Conservation (phyloP, 2,797 vertebrate genomes). For the Alectoris magna region DNA sequence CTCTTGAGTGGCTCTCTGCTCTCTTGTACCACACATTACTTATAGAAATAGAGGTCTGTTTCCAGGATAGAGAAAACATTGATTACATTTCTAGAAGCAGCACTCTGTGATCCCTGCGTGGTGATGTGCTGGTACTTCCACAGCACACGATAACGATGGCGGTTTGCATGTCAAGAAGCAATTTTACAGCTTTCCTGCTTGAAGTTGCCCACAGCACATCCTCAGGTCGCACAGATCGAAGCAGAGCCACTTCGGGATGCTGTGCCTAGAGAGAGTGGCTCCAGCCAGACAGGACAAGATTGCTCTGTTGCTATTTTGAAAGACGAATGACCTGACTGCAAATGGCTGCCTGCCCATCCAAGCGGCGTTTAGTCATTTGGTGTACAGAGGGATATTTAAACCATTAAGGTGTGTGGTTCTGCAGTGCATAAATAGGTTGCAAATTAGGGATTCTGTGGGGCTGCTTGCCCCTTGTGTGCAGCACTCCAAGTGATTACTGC, state of each 20-base stretch:
- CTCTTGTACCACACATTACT: accelerated
- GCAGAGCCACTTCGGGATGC: neutral
- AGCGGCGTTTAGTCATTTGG: neutral
- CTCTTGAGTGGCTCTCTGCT: neutral
- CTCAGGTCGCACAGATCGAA: conserved; percentile 8
- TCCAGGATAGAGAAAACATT: neutral
- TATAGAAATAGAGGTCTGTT: neutral
- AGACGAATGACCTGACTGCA: conserved; percentile 10
- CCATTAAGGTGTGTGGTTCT: conserved; percentile 24
- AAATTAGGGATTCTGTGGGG: conserved; percentile 36
- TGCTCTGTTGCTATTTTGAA: conserved; percentile 16
- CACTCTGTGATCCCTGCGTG: accelerated
- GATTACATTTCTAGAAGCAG: neutral
- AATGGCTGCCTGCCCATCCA: neutral
- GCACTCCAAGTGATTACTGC: conserved; percentile 11
- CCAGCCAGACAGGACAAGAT: conserved; percentile 1
- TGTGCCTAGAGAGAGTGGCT: conserved; percentile 23
- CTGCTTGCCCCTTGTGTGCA: conserved; percentile 4
- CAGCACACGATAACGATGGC: neutral
- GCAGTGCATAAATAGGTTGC: conserved; percentile 17
- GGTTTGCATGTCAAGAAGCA: neutral
- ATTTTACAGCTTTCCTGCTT: conserved; percentile 14
- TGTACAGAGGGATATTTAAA: neutral
- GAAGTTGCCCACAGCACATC: conserved; percentile 2
- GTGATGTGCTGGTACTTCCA: neutral